Base-by-base conservation (phyloP, 2,797 vertebrate species). In the Xyrichtys novacula region DNA sequence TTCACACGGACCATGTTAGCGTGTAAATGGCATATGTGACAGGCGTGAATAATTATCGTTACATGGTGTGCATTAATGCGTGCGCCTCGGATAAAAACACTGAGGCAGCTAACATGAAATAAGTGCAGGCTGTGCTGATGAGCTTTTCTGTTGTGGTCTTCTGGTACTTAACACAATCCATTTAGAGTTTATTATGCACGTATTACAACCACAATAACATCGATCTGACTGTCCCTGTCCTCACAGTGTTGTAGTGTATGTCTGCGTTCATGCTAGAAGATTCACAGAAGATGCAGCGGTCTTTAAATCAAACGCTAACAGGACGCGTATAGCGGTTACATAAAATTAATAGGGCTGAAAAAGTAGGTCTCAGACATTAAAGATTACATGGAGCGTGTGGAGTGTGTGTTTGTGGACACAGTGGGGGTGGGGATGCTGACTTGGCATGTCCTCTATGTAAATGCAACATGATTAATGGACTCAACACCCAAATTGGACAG, bases 391-490 rank as follows among this genome's bases (percentile, higher is more conserved):
- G 58, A 22, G 54, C 17, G n/a, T 46, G 54, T 76, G 74, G 32
- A 34, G 36, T 65, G 65, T 69, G 75, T 67, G 31, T 39, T 20
- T 71, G 63, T 80, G 60, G 53, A 28, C 31, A 42, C 52, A 53
- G 40, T 25, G 25, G 23, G 3, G 7, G 28, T 12, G 9, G 28
- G 19, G 48, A 6, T 52, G 85, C 88, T 90, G 89, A 90, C 76
- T 65, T 10, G 25, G 76, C 71, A 60, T 74, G 82, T 80, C 40
- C 57, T 65, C 29, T 47, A 71, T 78, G 78, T 78, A 80, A 89
- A 86, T 76, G 74, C 54, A 65, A 72, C 66, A 62, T 88, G 86
- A 90, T 90, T 87, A 89, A 92, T 90, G 64, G 76, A 67, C 46
- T 59, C 48, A 7, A 17, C 42, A 50, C 32, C 50, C 48, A 77